These are phyloP conservation scores for Hycleus cichorii DNA, from an alignment of 1,140 invertebrate species.

Conservation along the genomic window DNA sequence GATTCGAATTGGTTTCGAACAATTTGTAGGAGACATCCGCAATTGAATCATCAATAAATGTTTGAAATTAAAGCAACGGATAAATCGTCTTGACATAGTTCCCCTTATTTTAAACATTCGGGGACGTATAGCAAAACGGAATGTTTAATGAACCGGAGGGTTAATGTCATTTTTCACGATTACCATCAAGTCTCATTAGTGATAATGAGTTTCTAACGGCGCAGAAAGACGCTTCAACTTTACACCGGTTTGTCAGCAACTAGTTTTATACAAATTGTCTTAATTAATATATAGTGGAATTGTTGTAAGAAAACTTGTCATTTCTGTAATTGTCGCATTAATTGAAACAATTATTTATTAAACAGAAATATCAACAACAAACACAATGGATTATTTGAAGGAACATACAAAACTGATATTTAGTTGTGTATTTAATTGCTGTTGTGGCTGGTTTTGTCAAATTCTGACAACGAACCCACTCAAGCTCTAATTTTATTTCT, in stretches of 20 bases:
- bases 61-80: no score
- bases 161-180: slow-evolving; percentile 16
- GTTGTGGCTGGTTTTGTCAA: no score
- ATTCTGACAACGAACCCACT: no score
- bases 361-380: slow-evolving; percentile 1
- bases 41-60: no score
- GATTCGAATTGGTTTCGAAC: no score
- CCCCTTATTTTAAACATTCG: no score
- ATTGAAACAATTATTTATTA: slow-evolving; percentile 11
- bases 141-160: slow-evolving; percentile 14
- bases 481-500: no score
- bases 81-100: no score
- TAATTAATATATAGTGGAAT: slow-evolving; percentile 11
- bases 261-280: slow-evolving; percentile 16
- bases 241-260: slow-evolving; percentile 14
- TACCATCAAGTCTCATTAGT: slow-evolving; percentile 15
- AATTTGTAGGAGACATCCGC: no score
- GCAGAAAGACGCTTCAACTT: slow-evolving; percentile 13
- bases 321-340: neutral
- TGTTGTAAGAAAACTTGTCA: slow-evolving; percentile 6
- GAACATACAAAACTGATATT: no score
- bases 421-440: no score
- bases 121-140: slow-evolving; percentile 1
- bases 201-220: slow-evolving; percentile 16
- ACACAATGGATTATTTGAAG: no score